phyloP scores from a whole-genome alignment of 2,888 invertebrate species.

The Chalcosyrphus nemorum region DNA sequence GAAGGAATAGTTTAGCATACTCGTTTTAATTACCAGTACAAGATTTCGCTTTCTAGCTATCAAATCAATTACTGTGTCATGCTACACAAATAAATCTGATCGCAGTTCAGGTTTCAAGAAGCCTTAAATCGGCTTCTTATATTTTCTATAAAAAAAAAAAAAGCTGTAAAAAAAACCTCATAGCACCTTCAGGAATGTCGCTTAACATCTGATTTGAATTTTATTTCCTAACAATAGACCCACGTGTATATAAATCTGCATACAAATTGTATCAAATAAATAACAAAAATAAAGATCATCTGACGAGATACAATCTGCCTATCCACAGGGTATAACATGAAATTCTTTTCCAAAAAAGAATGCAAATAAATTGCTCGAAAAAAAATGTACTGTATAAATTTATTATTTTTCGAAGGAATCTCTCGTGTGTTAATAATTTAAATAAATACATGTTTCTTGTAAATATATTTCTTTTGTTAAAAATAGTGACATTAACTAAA shows the following conservation, averaged over 20 bases:
- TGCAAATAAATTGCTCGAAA: neutral
- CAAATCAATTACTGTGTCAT: neutral
- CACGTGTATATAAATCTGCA: conserved; percentile 36
- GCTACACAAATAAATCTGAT: neutral
- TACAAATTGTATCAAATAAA: conserved; percentile 30
- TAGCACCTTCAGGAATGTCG: conserved; percentile 8
- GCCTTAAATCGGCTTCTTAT: neutral
- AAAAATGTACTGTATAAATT: neutral
- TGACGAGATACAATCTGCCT: conserved; percentile 15
- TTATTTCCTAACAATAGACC: conserved; percentile 8
- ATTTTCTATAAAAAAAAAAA: neutral
- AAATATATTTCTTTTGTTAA: conserved; percentile 6
- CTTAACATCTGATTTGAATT: conserved; percentile 13
- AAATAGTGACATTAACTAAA: neutral
- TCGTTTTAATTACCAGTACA: neutral
- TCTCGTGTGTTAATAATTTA: conserved; percentile 14
- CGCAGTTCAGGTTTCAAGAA: neutral
- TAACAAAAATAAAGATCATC: neutral
- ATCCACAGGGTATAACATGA: neutral
- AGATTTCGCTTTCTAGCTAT: neutral
- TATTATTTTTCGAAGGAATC: neutral
- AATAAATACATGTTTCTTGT: conserved; percentile 12
- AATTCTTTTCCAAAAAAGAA: neutral
- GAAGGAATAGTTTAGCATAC: neutral
- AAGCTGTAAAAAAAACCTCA: neutral